Base-by-base conservation (phyloP, 2,113 vertebrate species). In the Chloroceryle aenea region DNA sequence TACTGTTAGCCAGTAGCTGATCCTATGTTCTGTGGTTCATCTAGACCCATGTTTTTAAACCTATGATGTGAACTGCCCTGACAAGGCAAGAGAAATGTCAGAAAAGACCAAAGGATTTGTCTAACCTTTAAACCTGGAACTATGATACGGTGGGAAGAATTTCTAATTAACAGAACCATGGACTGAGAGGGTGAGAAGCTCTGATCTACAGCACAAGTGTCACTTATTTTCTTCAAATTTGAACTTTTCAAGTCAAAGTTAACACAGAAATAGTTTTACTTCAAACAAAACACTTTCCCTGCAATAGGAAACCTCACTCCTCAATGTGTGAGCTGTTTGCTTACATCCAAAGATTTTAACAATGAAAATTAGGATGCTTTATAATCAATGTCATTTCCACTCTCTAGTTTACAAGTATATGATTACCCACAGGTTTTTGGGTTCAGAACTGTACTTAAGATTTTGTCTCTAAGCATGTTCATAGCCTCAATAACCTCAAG, bases 261-360 rank as follows among this genome's bases (percentile, higher is more conserved):
- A 56, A 26, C 3, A 36, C 4, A 73, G 0, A 77, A 58, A 66
- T 42, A 6, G 1, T 15, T 53, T 93, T 47, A 25, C 16, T 67
- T 11, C 27, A 18, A 67, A 61, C 13, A 74, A 69, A 87, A 59
- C 59, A 4, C 6, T 47, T 76, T 19, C 25, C 27, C 12, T 73
- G 4, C 14, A 66, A 50, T 6, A 84, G 3, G 9, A 55, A 69
- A 40, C 4, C 5, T 30, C 15, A 52, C 3, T 52, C 62, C 45
- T 81, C 10, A 43, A 8, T 6, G 1, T 55, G 12, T 40, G 12
- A 0, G 0, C 1, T 56, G 32, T 58, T 59, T 52, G 5, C 40
- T 56, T 56, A 26, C 10, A 38, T 80, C 80, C 64, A 34, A 89
- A 48, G 43, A 58, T 30, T 76, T 59, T 30, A 69, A 20, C 13